phyloP scores from a whole-genome alignment of 2,888 invertebrate genomes.

The Conchocele bisecta region DNA sequence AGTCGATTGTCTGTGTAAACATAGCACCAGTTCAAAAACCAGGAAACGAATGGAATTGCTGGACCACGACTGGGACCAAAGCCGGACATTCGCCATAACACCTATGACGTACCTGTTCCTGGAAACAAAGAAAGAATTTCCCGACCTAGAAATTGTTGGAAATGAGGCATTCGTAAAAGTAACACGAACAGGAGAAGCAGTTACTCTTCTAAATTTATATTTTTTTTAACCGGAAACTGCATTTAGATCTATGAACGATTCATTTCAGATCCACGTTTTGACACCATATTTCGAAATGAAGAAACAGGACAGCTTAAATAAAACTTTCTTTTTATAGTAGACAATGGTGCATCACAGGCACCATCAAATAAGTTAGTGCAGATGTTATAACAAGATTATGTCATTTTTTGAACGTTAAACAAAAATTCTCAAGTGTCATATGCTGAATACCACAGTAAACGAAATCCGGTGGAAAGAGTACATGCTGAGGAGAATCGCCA shows the following conservation, averaged over 20 bases:
- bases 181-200: slow-evolving; percentile 9
- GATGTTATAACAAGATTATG: background rate
- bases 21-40: slow-evolving; percentile 12
- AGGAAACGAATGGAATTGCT: slow-evolving; percentile 4
- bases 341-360: background rate
- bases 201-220: background rate
- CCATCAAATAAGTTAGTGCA: background rate
- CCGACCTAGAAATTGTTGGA: background rate
- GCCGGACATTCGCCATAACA: slow-evolving; percentile 4
- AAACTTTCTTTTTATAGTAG: background rate
- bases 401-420: background rate
- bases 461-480: background rate
- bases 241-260: background rate
- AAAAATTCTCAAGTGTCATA: background rate
- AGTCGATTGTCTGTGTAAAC: slow-evolving; percentile 9
- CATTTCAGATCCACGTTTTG: background rate
- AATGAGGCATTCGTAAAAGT: background rate
- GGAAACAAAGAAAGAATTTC: slow-evolving; percentile 2
- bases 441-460: slow-evolving; percentile 5
- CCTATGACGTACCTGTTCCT: slow-evolving; percentile 1
- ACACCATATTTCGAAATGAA: background rate
- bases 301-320: background rate
- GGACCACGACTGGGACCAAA: slow-evolving; percentile 18
- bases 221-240: slow-evolving; percentile 3
- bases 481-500: background rate